phyloP scores from a whole-genome alignment of 2,113 vertebrate genomes.

The Bucco capensis region DNA sequence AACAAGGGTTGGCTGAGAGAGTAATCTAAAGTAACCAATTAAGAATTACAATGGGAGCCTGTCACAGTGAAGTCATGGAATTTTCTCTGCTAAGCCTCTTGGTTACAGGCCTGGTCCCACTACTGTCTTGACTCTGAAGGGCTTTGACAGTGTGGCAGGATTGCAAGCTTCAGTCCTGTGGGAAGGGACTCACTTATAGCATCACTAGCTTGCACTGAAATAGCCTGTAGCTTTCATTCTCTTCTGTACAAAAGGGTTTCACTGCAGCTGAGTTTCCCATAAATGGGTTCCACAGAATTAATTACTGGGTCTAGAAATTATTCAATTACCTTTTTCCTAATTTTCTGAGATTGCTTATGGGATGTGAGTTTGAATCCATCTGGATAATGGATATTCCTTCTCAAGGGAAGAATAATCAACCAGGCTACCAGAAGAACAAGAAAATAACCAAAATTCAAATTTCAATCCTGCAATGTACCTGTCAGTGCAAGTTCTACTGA shows the following conservation, averaged over 20 bases:
- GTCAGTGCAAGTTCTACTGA: not conserved
- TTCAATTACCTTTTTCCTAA: not conserved
- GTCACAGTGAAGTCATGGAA: conserved; percentile 30
- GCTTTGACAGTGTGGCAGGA: not conserved
- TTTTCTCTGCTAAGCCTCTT: not conserved
- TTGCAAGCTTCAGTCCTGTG: not conserved
- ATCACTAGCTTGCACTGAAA: not conserved
- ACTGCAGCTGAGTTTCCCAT: not conserved
- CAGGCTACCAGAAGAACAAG: not conserved
- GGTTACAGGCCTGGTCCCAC: not conserved
- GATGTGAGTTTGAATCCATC: not conserved
- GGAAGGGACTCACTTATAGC: not conserved
- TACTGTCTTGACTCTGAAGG: not conserved
- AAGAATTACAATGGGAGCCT: conserved; percentile 23
- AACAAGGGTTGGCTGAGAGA: conserved; percentile 41
- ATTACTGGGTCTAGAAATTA: not conserved
- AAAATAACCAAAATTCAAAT: not conserved
- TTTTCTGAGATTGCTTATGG: not conserved
- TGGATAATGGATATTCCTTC: not conserved
- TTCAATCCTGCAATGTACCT: not conserved
- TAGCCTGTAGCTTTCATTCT: not conserved
- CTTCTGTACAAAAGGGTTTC: not conserved
- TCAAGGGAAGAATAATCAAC: not conserved
- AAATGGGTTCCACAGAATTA: not conserved
- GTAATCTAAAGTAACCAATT: conserved; percentile 63